Evolutionary conservation across 2,888 invertebrate species (phyloP).

Genomic region (Cataglyphis altisquamis): DNA sequence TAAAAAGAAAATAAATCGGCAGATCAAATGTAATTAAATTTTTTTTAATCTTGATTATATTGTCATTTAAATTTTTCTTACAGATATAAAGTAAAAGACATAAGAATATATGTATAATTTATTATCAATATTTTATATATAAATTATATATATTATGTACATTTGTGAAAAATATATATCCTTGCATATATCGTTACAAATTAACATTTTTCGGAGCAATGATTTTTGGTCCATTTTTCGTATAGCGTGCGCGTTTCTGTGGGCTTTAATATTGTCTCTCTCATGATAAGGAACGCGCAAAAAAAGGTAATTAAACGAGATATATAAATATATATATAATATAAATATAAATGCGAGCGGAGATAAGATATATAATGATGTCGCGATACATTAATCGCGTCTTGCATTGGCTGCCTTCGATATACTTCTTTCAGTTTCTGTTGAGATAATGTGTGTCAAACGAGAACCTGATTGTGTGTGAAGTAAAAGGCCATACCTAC

Average conservation of each 20-base stretch:
- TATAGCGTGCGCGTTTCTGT: slow-evolving; percentile 78
- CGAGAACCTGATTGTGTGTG: slow-evolving; percentile 67
- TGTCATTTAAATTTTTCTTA: slow-evolving; percentile 2
- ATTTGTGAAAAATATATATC: slow-evolving; percentile 55
- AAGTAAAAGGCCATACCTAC: slow-evolving; percentile 75
- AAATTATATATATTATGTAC: neutral
- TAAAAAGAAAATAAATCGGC: neutral
- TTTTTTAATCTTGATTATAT: neutral
- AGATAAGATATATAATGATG: slow-evolving; percentile 29
- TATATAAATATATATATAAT: slow-evolving; percentile 44
- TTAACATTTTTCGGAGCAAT: slow-evolving; percentile 11
- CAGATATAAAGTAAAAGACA: neutral
- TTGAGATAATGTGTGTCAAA: slow-evolving; percentile 67
- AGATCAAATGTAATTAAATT: neutral
- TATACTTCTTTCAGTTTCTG: slow-evolving; percentile 63
- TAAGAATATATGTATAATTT: neutral
- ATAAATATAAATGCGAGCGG: slow-evolving; percentile 30
- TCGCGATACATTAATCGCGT: slow-evolving; percentile 56
- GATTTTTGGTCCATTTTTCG: slow-evolving; percentile 68
- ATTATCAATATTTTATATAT: neutral
- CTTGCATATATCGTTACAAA: slow-evolving; percentile 47
- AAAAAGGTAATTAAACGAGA: slow-evolving; percentile 48
- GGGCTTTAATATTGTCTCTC: slow-evolving; percentile 79
- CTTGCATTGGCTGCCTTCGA: slow-evolving; percentile 65
- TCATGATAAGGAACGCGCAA: slow-evolving; percentile 65